Conservation (phyloP, 92 coral and sea anemone species). For the Anthopleura xanthogrammica region DNA sequence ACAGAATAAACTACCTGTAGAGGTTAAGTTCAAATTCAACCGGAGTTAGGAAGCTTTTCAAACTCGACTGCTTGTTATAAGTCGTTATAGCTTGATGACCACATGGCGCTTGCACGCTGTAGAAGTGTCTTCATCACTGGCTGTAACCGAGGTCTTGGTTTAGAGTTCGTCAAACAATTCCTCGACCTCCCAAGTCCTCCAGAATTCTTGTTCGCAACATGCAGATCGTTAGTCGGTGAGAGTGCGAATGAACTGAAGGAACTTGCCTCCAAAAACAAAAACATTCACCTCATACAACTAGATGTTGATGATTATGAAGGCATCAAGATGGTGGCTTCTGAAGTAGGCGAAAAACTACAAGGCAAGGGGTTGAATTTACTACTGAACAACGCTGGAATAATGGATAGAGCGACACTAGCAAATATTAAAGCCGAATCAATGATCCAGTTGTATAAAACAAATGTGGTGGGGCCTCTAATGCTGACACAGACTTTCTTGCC, state of each 20-base stretch:
- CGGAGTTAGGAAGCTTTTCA: no score
- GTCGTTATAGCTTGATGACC: no score
- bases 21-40: no score
- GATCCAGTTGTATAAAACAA: constrained; percentile 58
- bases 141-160: constrained; percentile 80
- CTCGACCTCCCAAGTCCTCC: constrained; percentile 61
- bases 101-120: constrained; percentile 37
- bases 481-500: constrained; percentile 59
- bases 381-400: constrained; percentile 70
- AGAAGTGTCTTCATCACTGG: constrained; percentile 73
- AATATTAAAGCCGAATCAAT: constrained; percentile 65
- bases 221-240: constrained; percentile 59
- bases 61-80: no score
- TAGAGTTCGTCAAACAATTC: constrained; percentile 73
- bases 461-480: constrained; percentile 75
- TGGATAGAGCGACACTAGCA: constrained; percentile 33
- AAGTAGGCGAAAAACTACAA: constrained; percentile 44
- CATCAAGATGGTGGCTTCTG: constrained; percentile 37
- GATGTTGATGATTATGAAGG: constrained; percentile 58
- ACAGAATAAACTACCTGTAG: no score
- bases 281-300: constrained; percentile 54
- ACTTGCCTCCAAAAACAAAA: constrained; percentile 43
- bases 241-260: constrained; percentile 58
- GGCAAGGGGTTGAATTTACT: constrained; percentile 63
- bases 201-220: constrained; percentile 73